These are phyloP conservation scores for Apantesis nais DNA, from an alignment of 2,888 invertebrate species.

Conservation along the genomic window DNA sequence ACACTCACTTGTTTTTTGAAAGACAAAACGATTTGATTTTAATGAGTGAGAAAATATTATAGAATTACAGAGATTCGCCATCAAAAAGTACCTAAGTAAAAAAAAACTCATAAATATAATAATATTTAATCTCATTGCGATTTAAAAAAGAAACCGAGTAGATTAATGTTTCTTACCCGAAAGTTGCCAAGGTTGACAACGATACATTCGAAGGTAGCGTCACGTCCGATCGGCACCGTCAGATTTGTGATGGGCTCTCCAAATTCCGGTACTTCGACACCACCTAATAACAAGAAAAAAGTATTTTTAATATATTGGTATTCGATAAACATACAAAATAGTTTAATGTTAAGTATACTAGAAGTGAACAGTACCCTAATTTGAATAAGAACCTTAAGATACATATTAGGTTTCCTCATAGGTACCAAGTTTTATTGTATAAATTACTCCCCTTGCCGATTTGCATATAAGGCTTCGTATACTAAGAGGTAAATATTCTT, in stretches of 20 bases:
- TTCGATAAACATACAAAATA: not conserved
- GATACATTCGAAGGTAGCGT: constrained; percentile 95
- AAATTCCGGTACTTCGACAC: constrained; percentile 92
- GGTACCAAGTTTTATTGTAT: too few species aligned
- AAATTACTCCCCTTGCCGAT: too few species aligned
- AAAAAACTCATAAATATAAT: not conserved
- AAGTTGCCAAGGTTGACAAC: constrained; percentile 95
- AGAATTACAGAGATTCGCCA: too few species aligned
- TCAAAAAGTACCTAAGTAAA: not conserved
- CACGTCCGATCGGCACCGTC: constrained; percentile 93
- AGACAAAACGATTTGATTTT: too few species aligned
- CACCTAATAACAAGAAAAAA: constrained; percentile 74
- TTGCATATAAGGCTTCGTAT: too few species aligned
- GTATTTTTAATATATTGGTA: not conserved
- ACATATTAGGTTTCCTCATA: not conserved
- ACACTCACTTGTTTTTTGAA: too few species aligned
- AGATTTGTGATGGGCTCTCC: constrained; percentile 93
- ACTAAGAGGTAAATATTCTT: too few species aligned
- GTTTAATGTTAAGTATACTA: too few species aligned
- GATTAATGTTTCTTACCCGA: constrained; percentile 87
- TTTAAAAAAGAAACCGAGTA: not conserved
- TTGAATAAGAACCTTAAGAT: not conserved
- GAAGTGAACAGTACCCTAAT: not conserved
- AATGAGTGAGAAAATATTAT: too few species aligned
- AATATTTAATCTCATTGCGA: not conserved